Evolutionary conservation across 2,113 vertebrate species (phyloP), one percentile per base, ranked within the genome.

Genomic region (Hippocampus comes): DNA sequence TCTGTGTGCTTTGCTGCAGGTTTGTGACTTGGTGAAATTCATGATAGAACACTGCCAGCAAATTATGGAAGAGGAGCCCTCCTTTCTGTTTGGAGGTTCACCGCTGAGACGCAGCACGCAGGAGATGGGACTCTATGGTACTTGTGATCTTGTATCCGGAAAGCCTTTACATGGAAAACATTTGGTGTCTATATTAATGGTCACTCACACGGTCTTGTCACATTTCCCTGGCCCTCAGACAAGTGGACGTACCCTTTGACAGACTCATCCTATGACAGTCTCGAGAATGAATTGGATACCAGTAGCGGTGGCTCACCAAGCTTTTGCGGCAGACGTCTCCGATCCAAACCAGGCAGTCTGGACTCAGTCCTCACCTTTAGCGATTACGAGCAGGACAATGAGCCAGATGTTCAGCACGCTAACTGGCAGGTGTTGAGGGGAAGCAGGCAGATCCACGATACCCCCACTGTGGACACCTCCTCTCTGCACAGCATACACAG

Each of bases 221-320:
- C 20, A 21, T 61, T 14, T 25, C 71, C 20, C 10, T 67, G 63
- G 25, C 25, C 5, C 0, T 53, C 85, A 98, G 96, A 97, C 75
- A 87, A 91, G 5, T 94, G 94, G 76, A 91, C 86, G 71, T 94
- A 95, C 76, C 94, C 94, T 70, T 88, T 95, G 89, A 96, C 94
- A 0, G 95, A 97, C 86, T 99, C 97, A 0, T 98, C 96, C 70
- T 98, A 98, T 0, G 95, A 99, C 89, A 97, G 96, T 83, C 86
- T 97, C 69, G 97, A 99, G 86, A 97, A 97, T 0, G 95, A 96
- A 83, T 71, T 95, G 0, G 95, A 95, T 51, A 83, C 81, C 78
- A 78, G 83, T 83, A 82, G 84, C 30, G 76, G 87, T 0, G 95
- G 95, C 1, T 94, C 94, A 0, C 93, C 95, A 0, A 30, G 71